Evolutionary conservation across 2,113 vertebrate genomes (phyloP).

Genomic region (Tautogolabrus adspersus): DNA sequence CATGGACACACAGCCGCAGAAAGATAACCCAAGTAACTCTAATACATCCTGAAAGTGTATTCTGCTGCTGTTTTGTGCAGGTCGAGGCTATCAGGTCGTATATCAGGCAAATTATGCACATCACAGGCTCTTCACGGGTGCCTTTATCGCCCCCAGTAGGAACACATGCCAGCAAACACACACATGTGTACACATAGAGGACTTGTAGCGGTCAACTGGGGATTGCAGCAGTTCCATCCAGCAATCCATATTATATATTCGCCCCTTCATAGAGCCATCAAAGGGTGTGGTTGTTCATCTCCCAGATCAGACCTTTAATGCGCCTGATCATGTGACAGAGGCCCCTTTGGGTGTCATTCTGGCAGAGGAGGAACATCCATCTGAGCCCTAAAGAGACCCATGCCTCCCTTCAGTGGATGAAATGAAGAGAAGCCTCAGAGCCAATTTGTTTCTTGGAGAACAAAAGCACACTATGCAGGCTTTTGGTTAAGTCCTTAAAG

Average conservation of each 20-base stretch:
- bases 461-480: not conserved
- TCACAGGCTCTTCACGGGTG: conserved; percentile 19
- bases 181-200: conserved; percentile 23
- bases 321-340: conserved; percentile 38
- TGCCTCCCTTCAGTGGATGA: conserved; percentile 29
- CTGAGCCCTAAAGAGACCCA: conserved; percentile 57
- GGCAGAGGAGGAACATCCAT: conserved; percentile 57
- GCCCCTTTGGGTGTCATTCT: conserved; percentile 43
- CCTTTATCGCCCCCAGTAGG: conserved; percentile 33
- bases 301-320: conserved; percentile 48
- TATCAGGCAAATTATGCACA: conserved; percentile 48
- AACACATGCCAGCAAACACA: conserved; percentile 4
- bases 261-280: conserved; percentile 1
- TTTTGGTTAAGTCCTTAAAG: conserved; percentile 5
- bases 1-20: conserved; percentile 9
- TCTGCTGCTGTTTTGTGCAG: conserved; percentile 4
- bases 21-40: not conserved
- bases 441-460: conserved; percentile 22
- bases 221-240: conserved; percentile 39
- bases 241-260: conserved; percentile 47
- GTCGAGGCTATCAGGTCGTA: conserved; percentile 30
- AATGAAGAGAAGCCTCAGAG: conserved; percentile 18
- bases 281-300: conserved; percentile 31
- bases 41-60: conserved; percentile 25
- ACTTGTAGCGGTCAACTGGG: conserved; percentile 43